phyloP scores from a whole-genome alignment of 1,140 invertebrate species.

The Meloidogyne exigua region DNA sequence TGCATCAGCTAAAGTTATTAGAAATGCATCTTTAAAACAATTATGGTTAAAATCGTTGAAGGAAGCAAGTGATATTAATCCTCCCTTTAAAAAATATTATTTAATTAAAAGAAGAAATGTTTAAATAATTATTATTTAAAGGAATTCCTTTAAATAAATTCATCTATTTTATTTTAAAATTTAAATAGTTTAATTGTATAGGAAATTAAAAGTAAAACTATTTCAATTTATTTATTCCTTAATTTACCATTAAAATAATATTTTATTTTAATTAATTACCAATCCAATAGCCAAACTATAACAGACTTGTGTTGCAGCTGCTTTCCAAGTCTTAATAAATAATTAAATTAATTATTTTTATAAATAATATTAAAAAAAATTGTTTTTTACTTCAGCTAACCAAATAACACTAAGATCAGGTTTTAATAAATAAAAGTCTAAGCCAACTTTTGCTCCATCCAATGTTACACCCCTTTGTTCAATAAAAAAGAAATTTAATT shows the following conservation, averaged over 20 bases:
- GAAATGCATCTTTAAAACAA: conserved; percentile 68
- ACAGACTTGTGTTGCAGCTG: conserved; percentile 48
- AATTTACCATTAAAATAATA: too few relatives aligned
- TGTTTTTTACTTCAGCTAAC: conserved; percentile 12
- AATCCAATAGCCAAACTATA: conserved; percentile 45
- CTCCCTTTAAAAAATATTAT: neutral
- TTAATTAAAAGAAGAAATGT: neutral
- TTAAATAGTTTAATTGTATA: too few relatives aligned
- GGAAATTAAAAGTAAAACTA: too few relatives aligned
- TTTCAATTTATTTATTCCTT: too few relatives aligned
- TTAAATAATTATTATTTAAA: too few relatives aligned
- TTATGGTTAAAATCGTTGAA: conserved; percentile 43
- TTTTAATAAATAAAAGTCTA: conserved; percentile 44
- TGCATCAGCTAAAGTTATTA: conserved; percentile 73
- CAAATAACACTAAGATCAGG: conserved; percentile 38
- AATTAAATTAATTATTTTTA: neutral
- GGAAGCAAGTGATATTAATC: conserved; percentile 31
- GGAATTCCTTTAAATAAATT: too few relatives aligned
- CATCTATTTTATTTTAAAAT: too few relatives aligned
- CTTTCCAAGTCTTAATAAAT: conserved; percentile 41
- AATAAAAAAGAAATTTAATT: neutral
- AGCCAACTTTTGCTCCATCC: conserved; percentile 40
- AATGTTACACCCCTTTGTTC: conserved; percentile 26
- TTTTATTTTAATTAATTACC: neutral
- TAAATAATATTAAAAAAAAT: conserved; percentile 15